These are phyloP conservation scores for Felis catus DNA, from an alignment of 2,113 vertebrate genomes.

Conservation along the genomic window F.catus_Fca126_mat1.0 CM031412.1:167494501-167495000, in stretches of 20 bases:
- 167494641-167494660: background rate
- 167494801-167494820: background rate
- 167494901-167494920: background rate
- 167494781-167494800: background rate
- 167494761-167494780: background rate
- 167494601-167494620: background rate
- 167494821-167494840: background rate
- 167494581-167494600: background rate
- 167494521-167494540: background rate
- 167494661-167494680: no score
- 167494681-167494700: background rate
- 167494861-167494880: background rate
- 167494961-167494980: background rate
- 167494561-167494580: background rate
- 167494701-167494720: background rate
- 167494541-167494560: background rate
- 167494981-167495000: background rate
- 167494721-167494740: accelerated
- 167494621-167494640: background rate
- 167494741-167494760: background rate
- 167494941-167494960: background rate
- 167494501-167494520: background rate
- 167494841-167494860: background rate
- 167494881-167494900: background rate
- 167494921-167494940: background rate